Evolutionary conservation across 2,113 vertebrate species (phyloP).

Genomic region (Puma concolor): DNA sequence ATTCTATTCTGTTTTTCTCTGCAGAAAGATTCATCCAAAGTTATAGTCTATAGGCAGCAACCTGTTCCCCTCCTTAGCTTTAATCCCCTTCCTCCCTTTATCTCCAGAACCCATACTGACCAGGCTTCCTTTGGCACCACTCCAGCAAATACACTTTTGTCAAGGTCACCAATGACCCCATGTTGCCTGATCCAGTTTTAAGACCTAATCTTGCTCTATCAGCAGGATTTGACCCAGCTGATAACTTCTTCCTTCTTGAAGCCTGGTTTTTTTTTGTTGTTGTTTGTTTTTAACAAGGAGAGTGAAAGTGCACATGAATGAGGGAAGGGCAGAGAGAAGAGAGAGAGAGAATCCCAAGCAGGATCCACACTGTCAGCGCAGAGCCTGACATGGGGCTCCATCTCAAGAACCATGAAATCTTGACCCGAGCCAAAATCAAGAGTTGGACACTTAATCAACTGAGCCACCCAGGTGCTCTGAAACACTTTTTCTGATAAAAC

Average conservation of each 20-base stretch:
- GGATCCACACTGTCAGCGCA: too few relatives aligned
- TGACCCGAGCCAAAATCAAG: too few relatives aligned
- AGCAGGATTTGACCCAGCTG: not conserved
- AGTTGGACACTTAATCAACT: too few relatives aligned
- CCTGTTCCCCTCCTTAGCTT: not conserved
- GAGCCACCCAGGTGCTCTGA: too few relatives aligned
- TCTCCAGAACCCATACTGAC: not conserved
- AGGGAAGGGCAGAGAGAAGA: too few relatives aligned
- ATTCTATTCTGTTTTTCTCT: not conserved
- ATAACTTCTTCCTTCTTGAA: not conserved
- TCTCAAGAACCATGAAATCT: too few relatives aligned
- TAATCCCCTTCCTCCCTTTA: not conserved
- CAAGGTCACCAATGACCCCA: not conserved
- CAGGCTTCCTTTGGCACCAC: not conserved
- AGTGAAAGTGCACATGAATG: too few relatives aligned
- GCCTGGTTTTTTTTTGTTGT: too few relatives aligned
- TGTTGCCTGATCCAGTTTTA: not conserved
- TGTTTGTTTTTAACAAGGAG: too few relatives aligned
- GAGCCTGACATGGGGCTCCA: too few relatives aligned
- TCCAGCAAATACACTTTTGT: not conserved
- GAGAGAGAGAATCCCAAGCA: too few relatives aligned
- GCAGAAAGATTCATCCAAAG: not conserved
- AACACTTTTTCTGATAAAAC: not conserved
- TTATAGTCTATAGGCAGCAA: not conserved
- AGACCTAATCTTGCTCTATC: not conserved